These are phyloP conservation scores for Scortum barcoo DNA, from an alignment of 2,113 vertebrate species.

Conservation along the genomic window DNA sequence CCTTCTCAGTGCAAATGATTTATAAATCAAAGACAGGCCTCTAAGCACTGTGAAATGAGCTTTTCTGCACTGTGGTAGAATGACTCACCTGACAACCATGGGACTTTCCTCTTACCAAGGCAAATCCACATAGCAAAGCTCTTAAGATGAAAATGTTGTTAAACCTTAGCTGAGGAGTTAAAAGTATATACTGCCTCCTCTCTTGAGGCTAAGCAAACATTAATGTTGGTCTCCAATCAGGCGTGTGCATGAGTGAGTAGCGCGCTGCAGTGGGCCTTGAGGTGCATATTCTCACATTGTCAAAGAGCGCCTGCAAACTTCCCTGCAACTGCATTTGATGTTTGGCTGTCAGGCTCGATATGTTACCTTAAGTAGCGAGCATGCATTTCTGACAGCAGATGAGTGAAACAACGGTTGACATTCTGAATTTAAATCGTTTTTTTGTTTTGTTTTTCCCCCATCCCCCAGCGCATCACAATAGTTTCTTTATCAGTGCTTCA, in stretches of 20 bases:
- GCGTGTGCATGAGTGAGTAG: constrained; percentile 18
- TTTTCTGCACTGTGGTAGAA: constrained; percentile 52
- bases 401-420: constrained; percentile 29
- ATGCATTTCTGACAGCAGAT: constrained; percentile 21
- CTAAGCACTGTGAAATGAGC: constrained; percentile 71
- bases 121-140: constrained; percentile 31
- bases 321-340: constrained; percentile 12
- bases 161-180: constrained; percentile 25
- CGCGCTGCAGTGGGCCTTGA: constrained; percentile 12
- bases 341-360: constrained; percentile 16
- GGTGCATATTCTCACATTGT: constrained; percentile 12
- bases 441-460: too few relatives aligned
- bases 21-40: constrained; percentile 65
- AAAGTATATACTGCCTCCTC: constrained; percentile 18
- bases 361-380: not conserved
- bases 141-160: constrained; percentile 36
- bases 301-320: constrained; percentile 27
- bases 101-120: constrained; percentile 38
- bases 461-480: constrained; percentile 15
- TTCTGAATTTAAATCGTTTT: constrained; percentile 13
- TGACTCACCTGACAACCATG: constrained; percentile 57
- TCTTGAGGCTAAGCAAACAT: constrained; percentile 27
- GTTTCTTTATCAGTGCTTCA: constrained; percentile 38
- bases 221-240: constrained; percentile 40
- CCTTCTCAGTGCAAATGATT: constrained; percentile 65